phyloP scores from a whole-genome alignment of 2,797 vertebrate genomes.

The Margarornis squamiger region DNA sequence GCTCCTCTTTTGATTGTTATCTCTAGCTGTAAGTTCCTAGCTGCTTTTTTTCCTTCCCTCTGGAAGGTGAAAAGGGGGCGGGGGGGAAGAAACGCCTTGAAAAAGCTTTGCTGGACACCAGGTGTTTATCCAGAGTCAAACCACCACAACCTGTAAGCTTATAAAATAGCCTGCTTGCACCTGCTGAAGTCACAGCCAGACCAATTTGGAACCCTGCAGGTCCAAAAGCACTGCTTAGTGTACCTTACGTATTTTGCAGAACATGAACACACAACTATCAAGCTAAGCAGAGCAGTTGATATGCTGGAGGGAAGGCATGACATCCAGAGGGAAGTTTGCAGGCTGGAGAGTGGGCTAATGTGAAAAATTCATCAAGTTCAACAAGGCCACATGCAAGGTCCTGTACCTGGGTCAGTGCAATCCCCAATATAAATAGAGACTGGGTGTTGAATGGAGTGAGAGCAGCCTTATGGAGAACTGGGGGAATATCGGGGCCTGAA shows the following conservation, averaged over 20 bases:
- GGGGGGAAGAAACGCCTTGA: too few species aligned
- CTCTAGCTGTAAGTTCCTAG: too few species aligned
- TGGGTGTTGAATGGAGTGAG: not conserved
- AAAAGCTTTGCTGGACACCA: too few species aligned
- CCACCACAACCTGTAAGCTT: not conserved
- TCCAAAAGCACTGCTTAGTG: not conserved
- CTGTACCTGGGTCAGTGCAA: rapidly evolving
- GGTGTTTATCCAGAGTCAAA: too few species aligned
- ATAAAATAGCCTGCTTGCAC: not conserved
- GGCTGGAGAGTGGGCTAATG: not conserved
- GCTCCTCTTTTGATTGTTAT: too few species aligned
- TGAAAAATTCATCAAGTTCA: not conserved
- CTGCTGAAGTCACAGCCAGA: not conserved
- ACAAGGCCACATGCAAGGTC: not conserved
- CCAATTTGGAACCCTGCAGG: not conserved
- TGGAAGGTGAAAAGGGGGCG: too few species aligned
- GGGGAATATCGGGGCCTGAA: not conserved
- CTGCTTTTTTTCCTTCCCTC: too few species aligned
- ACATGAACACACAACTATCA: not conserved
- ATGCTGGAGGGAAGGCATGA: not conserved
- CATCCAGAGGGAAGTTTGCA: not conserved
- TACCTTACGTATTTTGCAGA: not conserved
- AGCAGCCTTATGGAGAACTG: not conserved
- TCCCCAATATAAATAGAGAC: not conserved
- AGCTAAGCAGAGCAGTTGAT: not conserved